Evolutionary conservation across 92 coral and sea anemone genomes (phyloP), one percentile per base, ranked within the genome.

Genomic region (Heliopora coerulea): DNA sequence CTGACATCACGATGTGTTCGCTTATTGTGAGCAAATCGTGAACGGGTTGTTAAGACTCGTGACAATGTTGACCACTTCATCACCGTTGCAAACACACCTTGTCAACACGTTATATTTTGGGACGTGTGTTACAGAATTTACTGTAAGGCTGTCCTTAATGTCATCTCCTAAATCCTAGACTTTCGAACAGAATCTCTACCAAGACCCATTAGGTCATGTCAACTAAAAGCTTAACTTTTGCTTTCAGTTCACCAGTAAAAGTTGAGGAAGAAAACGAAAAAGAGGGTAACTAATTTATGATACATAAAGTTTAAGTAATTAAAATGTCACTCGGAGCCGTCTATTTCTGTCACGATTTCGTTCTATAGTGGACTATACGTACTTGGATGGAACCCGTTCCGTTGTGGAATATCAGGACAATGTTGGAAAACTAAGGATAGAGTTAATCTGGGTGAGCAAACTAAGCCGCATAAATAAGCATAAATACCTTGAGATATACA

Each of bases 381-480:
- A 68, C 7, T 72, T 66, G 13, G 91, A 92, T 10, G 96, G 97
- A 21, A 88, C 78, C 8, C 79, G 85, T 49, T 78, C 66, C 19
- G 49, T 70, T 29, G 79, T 85, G 39, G 91, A 83, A 57, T 83
- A 81, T 57, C 72, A 79, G 29, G 98, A 93, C 44, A 86, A 83
- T 21, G 80, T 81, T 17, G 98, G 98, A 19, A 75, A 80, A 21
- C 24, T 93, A 26, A 83, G 62, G 54, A 49, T 89, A 54, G 87
- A 93, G 46, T 68, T 89, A 27, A 69, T 83, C 2, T 85, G 88
- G 98, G 98, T 93, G 28, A 79, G 96, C 82, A 33, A 42, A 27
- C 0, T 30, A 19, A 54, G n/a, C n/a, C n/a, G n/a, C n/a, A n/a
- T n/a, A n/a, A n/a, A n/a, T n/a, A n/a, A n/a, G n/a, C n/a, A n/a